Percentiles rank a stretch among this genome's conserved stretches.
Conservation (phyloP, 1,140 invertebrate species). For the Drosophila gunungcola region DNA sequence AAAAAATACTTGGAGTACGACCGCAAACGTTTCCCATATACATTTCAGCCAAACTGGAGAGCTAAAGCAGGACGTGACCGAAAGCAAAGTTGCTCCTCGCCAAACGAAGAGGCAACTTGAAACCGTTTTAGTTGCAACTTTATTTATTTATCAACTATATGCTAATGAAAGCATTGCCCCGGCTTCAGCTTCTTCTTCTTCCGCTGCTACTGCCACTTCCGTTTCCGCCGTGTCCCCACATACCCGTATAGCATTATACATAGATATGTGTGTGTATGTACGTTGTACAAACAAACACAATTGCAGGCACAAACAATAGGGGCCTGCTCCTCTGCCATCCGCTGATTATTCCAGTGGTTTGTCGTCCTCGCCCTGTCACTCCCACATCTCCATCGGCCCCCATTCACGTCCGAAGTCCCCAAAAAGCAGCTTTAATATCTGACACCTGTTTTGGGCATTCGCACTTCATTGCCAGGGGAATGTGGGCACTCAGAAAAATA, state of each 20-base stretch:
- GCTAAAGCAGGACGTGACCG: slow-evolving; percentile 42
- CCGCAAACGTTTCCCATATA: slow-evolving; percentile 54
- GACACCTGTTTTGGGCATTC: slow-evolving; percentile 69
- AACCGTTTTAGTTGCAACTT: slow-evolving; percentile 78
- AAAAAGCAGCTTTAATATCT: slow-evolving; percentile 53
- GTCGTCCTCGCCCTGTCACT: slow-evolving; percentile 13
- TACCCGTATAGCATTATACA: background rate
- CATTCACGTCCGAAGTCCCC: background rate
- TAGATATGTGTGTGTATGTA: background rate
- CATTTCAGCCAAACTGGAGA: slow-evolving; percentile 40
- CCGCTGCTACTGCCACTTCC: slow-evolving; percentile 14
- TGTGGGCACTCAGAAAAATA: background rate
- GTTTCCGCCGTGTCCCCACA: slow-evolving; percentile 8
- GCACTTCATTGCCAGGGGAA: slow-evolving; percentile 41
- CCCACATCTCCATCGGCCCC: slow-evolving; percentile 1
- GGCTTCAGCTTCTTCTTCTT: slow-evolving; percentile 23
- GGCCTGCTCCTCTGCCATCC: slow-evolving; percentile 28
- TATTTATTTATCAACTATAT: slow-evolving; percentile 80
- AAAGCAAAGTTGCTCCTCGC: slow-evolving; percentile 5
- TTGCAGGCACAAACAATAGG: slow-evolving; percentile 32
- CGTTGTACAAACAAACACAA: slow-evolving; percentile 21
- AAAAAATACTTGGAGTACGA: slow-evolving; percentile 27
- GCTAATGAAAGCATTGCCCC: slow-evolving; percentile 73
- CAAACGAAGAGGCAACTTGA: slow-evolving; percentile 64
- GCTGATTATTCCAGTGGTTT: slow-evolving; percentile 61